These are phyloP conservation scores for Eurypyga helias DNA, from an alignment of 2,113 vertebrate genomes.

Conservation along the genomic window DNA sequence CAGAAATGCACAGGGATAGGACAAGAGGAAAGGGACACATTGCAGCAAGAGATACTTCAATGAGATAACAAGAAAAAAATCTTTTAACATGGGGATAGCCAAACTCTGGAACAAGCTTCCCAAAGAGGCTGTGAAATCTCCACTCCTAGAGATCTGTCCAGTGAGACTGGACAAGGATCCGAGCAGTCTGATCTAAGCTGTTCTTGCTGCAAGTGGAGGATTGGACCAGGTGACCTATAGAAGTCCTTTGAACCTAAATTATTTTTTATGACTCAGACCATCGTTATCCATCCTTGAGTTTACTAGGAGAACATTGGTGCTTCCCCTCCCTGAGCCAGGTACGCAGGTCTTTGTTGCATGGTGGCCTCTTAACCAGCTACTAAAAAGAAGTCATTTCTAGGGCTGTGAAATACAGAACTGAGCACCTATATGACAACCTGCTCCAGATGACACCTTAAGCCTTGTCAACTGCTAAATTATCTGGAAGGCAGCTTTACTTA, in stretches of 20 bases:
- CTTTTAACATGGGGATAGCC: background rate
- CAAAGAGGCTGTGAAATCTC: background rate
- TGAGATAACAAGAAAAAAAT: background rate
- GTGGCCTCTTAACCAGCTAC: background rate
- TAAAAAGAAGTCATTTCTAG: background rate
- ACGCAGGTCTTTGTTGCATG: background rate
- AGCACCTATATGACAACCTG: background rate
- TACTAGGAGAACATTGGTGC: background rate
- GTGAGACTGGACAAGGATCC: background rate
- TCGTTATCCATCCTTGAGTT: background rate
- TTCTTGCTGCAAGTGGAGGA: background rate
- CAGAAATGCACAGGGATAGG: background rate
- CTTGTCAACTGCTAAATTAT: background rate
- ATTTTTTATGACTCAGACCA: background rate
- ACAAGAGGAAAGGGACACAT: background rate
- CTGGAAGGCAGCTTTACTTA: background rate
- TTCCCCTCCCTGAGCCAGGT: background rate
- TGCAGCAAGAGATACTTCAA: background rate
- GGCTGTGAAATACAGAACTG: background rate
- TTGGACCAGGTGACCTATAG: background rate
- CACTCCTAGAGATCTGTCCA: background rate
- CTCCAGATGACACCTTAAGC: background rate
- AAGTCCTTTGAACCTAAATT: background rate
- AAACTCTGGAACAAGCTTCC: background rate
- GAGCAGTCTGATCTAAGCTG: background rate